Evolutionary conservation across 2,113 vertebrate genomes (phyloP), one percentile per base, ranked within the genome.

Genomic region (Corythaeola cristata): DNA sequence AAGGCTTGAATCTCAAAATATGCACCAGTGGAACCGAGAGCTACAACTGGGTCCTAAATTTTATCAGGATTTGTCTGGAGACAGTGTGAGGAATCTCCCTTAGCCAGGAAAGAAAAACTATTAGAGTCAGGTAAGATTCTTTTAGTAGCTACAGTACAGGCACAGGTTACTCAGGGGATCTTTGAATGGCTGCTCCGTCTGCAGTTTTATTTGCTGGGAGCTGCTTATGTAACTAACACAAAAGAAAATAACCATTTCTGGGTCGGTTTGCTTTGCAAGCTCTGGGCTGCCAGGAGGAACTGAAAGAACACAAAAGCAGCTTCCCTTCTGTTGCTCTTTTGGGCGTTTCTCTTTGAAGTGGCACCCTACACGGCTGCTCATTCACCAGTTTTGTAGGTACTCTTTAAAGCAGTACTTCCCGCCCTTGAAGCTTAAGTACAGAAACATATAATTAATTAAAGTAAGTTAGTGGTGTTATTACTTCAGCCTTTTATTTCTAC

Each of bases 381-480:
- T 91, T 80, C 92, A 79, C 80, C 26, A 66, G 56, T 68, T 84
- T 62, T 47, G 55, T 50, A 94, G 68, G 68, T 71, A 64, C 74
- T 41, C 60, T 88, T 91, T 91, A 95, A 88, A 93, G 86, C 53
- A 68, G 33, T 45, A 47, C 44, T 63, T 91, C 27, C 79, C 90
- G 94, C 59, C 55, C 86, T 90, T 89, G 35, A 16, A 74, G 76
- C 89, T 72, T 27, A 92, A 91, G 58, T 15, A 71, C 33, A 94
- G 85, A 96, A 95, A 83, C 78, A 37, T 30, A 85, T 66, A 81
- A 80, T 88, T 93, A 90, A 96, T 95, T 95, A 93, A 91, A 75
- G 56, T 69, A 55, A 89, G n/a, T 75, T 56, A 69, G 69, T 23
- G 68, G 50, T 56, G 67, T 24, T 94, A 53, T 80, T 84, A 87